phyloP scores from a whole-genome alignment of 37 sponge, comb jelly and placozoan species.

The Haliclona indistincta region DNA sequence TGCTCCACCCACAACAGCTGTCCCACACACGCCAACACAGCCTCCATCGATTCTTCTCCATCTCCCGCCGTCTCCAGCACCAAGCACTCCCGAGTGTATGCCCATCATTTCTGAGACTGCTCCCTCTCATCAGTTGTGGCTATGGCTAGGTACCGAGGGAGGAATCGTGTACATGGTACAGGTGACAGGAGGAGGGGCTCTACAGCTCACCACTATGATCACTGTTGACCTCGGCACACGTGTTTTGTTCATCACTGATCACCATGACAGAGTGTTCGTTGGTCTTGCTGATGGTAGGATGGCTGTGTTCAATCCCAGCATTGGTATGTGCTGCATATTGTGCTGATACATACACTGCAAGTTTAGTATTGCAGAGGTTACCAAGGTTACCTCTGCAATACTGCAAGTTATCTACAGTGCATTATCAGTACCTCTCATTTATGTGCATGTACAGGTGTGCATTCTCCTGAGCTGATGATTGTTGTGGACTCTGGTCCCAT shows the following conservation, averaged over 20 bases:
- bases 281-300: conserved; percentile 64
- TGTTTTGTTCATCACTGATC: conserved; percentile 50
- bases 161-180: conserved; percentile 32
- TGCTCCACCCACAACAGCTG: neutral
- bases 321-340: neutral
- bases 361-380: no score
- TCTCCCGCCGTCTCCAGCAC: neutral
- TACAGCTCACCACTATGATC: conserved; percentile 23
- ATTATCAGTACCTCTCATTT: no score
- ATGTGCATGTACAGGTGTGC: no score
- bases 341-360: neutral
- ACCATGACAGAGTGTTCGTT: conserved; percentile 45
- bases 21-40: conserved; percentile 5
- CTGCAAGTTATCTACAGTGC: no score
- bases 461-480: conserved; percentile 4
- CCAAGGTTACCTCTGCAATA: no score
- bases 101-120: neutral
- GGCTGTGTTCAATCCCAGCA: conserved; percentile 46
- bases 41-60: neutral
- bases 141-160: conserved; percentile 79
- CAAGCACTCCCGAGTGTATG: neutral
- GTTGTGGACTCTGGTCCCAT: conserved; percentile 30
- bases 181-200: neutral
- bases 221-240: conserved; percentile 27
- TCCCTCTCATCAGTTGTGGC: conserved; percentile 7